Evolutionary conservation across 2,888 invertebrate species (phyloP).

Genomic region (Xestobium rufovillosum): DNA sequence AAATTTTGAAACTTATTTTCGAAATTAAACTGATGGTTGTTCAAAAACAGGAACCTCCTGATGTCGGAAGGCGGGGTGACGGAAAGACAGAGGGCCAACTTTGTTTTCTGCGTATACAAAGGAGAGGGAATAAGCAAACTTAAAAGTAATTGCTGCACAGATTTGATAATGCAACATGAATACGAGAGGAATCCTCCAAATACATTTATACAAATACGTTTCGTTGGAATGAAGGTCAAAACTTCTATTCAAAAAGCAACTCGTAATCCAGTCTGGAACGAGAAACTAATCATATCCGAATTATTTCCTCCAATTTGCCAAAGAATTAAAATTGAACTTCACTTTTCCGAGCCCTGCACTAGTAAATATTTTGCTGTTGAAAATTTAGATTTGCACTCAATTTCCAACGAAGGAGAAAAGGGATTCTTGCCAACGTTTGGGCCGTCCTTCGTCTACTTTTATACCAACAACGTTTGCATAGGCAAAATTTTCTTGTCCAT

Average conservation of each 20-base stretch:
- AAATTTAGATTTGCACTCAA: conserved; percentile 49
- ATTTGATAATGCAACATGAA: conserved; percentile 27
- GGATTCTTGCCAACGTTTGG: conserved; percentile 77
- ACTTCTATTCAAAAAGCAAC: conserved; percentile 57
- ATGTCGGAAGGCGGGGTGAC: conserved; percentile 49
- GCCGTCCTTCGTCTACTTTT: conserved; percentile 72
- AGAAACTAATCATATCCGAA: conserved; percentile 69
- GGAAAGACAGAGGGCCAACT: conserved; percentile 49
- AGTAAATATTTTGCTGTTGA: conserved; percentile 47
- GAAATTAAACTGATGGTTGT: conserved; percentile 8
- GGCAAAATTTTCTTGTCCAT: conserved; percentile 69
- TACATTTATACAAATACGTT: conserved; percentile 52
- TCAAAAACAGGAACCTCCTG: conserved; percentile 54
- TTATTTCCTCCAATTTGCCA: conserved; percentile 76
- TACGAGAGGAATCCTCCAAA: conserved; percentile 40
- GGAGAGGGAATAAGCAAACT: conserved; percentile 39
- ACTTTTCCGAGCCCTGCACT: conserved; percentile 35
- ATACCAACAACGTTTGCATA: conserved; percentile 55
- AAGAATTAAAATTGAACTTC: conserved; percentile 60
- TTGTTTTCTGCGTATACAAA: conserved; percentile 49
- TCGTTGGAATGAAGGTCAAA: conserved; percentile 52
- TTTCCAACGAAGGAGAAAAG: conserved; percentile 55
- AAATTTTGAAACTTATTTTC: conserved; percentile 26
- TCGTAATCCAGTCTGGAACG: conserved; percentile 63
- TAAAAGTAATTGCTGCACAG: conserved; percentile 11